Evolutionary conservation across 2,888 invertebrate species (phyloP), one percentile per base, ranked within the genome.

Genomic region (Heliconius ismenius): DNA sequence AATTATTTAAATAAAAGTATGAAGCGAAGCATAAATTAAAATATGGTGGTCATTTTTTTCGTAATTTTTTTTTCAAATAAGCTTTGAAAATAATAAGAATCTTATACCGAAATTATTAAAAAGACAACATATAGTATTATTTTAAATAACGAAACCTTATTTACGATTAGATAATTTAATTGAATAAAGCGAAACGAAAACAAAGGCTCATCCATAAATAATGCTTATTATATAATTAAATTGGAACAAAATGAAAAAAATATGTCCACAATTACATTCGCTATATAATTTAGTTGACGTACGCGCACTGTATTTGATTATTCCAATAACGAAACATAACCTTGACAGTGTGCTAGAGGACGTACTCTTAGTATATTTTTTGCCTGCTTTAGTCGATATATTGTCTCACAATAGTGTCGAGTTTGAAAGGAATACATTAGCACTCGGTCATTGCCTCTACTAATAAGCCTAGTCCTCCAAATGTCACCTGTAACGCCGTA

Each of bases 351-450:
- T 81, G 80, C 83, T 84, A 87, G 89, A 91, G 90, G 90, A 89
- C 89, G 81, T 18, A 73, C 82, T 83, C 80, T 82, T 82, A 82
- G 82, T 81, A 76, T 74, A 79, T 82, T 90, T 90, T 89, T 90
- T 87, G 86, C 82, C 83, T 80, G 85, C 91, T 92, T 92, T 92
- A 89, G 84, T 86, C 86, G 84, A 89, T 88, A 89, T 86, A 89
- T 90, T 73, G 89, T 89, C 87, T 89, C 86, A 89, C 88, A 91
- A 89, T 89, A 86, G 84, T 86, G 83, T 84, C 83, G 85, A 85
- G 84, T 88, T 90, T 92, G 89, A 89, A 92, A 90, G 88, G 91
- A 91, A 92, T 91, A 92, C 83, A 92, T 92, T 91, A 90, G 83
- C 84, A 81, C 49, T 82, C 86, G 91, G 91, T 91, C 91, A 86